Evolutionary conservation across 2,888 invertebrate species (phyloP).

Genomic region (Fabriciana adippe): DNA sequence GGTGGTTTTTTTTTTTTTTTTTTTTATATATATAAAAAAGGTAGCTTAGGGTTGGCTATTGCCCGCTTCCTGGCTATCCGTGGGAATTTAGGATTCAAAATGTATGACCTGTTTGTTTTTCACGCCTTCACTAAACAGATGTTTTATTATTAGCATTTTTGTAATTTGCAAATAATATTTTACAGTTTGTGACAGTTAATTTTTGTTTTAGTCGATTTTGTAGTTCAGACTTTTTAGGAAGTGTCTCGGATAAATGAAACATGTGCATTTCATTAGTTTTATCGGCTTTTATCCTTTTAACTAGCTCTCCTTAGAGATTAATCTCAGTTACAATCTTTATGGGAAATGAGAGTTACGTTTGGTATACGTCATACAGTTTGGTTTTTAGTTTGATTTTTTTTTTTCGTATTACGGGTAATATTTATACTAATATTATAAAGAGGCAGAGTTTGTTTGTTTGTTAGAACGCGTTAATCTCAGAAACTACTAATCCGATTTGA

Average conservation of each 20-base stretch:
- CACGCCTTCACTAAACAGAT: constrained; percentile 40
- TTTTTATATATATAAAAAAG: too few relatives aligned
- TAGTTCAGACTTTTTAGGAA: neutral
- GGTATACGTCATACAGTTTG: neutral
- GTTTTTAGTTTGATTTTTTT: neutral
- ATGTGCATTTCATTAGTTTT: neutral
- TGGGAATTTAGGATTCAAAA: constrained; percentile 50
- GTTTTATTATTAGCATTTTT: constrained; percentile 30
- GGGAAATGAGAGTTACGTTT: neutral
- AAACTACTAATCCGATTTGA: too few relatives aligned
- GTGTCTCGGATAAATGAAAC: neutral
- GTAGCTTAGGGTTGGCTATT: constrained; percentile 47
- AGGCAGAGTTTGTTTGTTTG: too few relatives aligned
- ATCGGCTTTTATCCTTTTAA: neutral
- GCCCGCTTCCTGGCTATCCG: constrained; percentile 56
- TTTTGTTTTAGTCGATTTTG: neutral
- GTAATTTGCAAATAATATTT: constrained; percentile 30
- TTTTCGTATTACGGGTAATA: too few relatives aligned
- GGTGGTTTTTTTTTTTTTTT: constrained; percentile 59
- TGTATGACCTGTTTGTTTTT: constrained; percentile 41
- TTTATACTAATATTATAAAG: too few relatives aligned
- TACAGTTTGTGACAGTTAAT: neutral
- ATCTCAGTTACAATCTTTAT: constrained; percentile 3
- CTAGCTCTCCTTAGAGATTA: neutral
- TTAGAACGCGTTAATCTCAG: too few relatives aligned